Conservation (phyloP, 2,888 invertebrate genomes). For the Leptopilina myrica region DNA sequence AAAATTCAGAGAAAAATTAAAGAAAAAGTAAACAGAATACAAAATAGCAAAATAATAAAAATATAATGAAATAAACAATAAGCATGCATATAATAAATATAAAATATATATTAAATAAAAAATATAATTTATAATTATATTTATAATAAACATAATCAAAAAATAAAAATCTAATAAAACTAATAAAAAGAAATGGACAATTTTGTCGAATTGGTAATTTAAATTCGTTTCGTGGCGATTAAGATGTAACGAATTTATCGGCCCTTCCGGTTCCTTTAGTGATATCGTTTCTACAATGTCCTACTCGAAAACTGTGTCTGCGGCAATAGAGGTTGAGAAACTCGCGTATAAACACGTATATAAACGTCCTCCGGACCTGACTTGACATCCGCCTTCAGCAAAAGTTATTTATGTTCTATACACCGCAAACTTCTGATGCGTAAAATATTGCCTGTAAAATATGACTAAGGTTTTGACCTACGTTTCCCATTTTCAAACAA, state of each 20-base stretch:
- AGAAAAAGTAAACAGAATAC: too few relatives aligned
- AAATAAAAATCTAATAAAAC: not conserved
- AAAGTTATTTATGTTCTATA: constrained; percentile 30
- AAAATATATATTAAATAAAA: not conserved
- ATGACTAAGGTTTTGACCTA: not conserved
- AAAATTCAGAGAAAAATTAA: too few relatives aligned
- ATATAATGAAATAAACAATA: too few relatives aligned
- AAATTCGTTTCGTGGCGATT: constrained; percentile 8
- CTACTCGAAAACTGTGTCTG: not conserved
- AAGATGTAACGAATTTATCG: constrained; percentile 1
- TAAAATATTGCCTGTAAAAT: constrained; percentile 23
- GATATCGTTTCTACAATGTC: not conserved
- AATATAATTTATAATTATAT: not conserved
- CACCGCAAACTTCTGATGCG: constrained; percentile 11
- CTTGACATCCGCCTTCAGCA: constrained; percentile 2
- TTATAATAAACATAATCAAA: not conserved
- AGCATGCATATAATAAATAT: too few relatives aligned
- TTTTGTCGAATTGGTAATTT: not conserved
- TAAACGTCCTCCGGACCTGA: not conserved
- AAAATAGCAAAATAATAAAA: too few relatives aligned
- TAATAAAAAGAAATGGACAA: not conserved
- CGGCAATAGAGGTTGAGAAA: constrained; percentile 5
- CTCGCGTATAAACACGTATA: constrained; percentile 21
- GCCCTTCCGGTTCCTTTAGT: constrained; percentile 8
- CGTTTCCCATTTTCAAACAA: not conserved